Evolutionary conservation across 1,140 invertebrate genomes (phyloP).

Genomic region (Caenorhabditis tropicalis): DNA sequence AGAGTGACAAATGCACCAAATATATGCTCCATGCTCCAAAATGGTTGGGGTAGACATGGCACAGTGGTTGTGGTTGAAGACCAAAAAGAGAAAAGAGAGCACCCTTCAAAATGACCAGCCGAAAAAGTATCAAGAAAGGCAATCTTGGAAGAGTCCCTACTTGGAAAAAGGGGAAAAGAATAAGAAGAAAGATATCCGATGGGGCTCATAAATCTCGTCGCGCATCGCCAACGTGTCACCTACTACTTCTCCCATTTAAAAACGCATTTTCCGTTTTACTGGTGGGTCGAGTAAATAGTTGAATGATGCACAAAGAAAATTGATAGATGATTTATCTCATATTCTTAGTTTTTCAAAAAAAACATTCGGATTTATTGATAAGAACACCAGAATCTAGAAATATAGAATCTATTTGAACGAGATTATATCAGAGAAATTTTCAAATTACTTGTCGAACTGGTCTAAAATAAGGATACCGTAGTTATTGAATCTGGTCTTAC

Average conservation of each 20-base stretch:
- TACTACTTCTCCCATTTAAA: conserved; percentile 2
- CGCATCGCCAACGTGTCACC: conserved; percentile 15
- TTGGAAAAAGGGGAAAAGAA: background rate
- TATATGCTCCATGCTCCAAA: conserved; percentile 24
- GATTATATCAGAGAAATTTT: too few species aligned
- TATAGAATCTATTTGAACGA: too few species aligned
- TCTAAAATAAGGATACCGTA: too few species aligned
- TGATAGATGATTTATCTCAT: background rate
- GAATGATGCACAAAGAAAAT: background rate
- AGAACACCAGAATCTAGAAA: too few species aligned
- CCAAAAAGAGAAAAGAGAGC: background rate
- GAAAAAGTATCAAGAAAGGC: conserved; percentile 17
- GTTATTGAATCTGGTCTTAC: too few species aligned
- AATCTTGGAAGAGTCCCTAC: background rate
- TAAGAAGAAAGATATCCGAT: conserved; percentile 5
- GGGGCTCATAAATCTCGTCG: conserved; percentile 36
- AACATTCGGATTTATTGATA: too few species aligned
- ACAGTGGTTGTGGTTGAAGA: background rate
- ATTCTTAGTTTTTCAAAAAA: background rate
- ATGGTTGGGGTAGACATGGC: conserved; percentile 38
- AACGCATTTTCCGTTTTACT: conserved; percentile 15
- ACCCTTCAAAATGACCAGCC: conserved; percentile 22
- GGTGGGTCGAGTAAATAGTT: background rate
- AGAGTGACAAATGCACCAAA: conserved; percentile 37
- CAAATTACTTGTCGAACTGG: too few species aligned